phyloP scores from a whole-genome alignment of 2,113 vertebrate genomes.

The Xiphophorus couchianus region DNA sequence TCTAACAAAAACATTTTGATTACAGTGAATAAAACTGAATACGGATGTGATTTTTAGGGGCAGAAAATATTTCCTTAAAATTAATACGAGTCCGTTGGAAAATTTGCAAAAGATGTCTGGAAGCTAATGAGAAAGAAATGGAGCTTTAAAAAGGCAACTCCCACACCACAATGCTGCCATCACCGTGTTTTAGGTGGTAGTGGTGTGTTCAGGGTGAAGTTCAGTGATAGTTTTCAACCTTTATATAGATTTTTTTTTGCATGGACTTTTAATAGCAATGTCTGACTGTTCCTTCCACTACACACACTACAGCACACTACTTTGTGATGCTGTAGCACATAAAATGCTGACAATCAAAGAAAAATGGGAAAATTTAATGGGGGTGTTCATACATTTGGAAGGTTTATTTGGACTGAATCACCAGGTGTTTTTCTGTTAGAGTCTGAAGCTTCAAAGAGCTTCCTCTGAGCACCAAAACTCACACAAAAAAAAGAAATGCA shows the following conservation, averaged over 20 bases:
- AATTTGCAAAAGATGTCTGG: not conserved
- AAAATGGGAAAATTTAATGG: not conserved
- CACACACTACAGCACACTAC: not conserved
- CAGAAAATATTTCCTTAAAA: not conserved
- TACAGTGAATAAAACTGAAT: too few relatives aligned
- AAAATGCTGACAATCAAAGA: not conserved
- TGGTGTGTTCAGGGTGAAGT: not conserved
- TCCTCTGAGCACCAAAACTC: not conserved
- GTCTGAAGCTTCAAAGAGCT: not conserved
- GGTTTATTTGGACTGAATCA: not conserved
- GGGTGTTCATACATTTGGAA: not conserved
- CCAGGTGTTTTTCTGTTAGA: not conserved
- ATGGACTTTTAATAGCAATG: not conserved
- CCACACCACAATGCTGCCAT: not conserved
- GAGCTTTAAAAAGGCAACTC: not conserved
- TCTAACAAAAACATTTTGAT: too few relatives aligned
- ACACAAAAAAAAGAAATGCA: conserved; percentile 6
- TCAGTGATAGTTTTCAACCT: not conserved
- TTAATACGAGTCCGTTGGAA: not conserved
- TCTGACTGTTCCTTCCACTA: not conserved
- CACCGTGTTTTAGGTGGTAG: not conserved
- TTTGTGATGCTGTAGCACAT: not conserved
- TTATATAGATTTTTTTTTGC: not conserved
- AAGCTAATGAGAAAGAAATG: not conserved
- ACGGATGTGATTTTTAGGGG: not conserved